These are phyloP conservation scores for Aphrocallistes beatrix DNA, from an alignment of 37 sponge, comb jelly and placozoan species.

Conservation along the genomic window DNA sequence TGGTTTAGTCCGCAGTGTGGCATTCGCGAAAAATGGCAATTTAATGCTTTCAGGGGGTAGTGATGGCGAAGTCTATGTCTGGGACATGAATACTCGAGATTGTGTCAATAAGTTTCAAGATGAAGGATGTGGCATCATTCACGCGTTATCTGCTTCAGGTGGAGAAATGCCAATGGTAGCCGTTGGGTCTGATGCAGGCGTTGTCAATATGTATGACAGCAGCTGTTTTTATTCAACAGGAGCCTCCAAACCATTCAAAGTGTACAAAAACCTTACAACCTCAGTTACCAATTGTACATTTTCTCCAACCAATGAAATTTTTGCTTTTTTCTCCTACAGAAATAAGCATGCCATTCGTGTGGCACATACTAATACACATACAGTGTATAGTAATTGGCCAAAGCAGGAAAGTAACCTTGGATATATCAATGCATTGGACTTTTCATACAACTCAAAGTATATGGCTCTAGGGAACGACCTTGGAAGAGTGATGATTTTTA, in stretches of 20 bases:
- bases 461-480: constrained; percentile 71
- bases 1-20: constrained; percentile 50
- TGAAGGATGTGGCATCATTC: constrained; percentile 57
- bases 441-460: constrained; percentile 54
- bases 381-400: constrained; percentile 88
- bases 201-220: constrained; percentile 69
- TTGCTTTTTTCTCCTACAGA: constrained; percentile 58
- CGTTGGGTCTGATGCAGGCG: constrained; percentile 44
- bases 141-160: constrained; percentile 43
- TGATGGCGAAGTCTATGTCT: constrained; percentile 87
- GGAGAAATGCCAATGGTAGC: constrained; percentile 36
- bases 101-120: constrained; percentile 73
- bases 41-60: constrained; percentile 64
- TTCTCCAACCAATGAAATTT: constrained; percentile 46
- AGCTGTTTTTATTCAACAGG: constrained; percentile 11
- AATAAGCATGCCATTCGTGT: constrained; percentile 47
- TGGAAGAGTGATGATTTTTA: constrained; percentile 67
- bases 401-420: constrained; percentile 20
- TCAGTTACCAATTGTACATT: background rate
- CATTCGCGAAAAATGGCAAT: constrained; percentile 50
- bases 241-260: constrained; percentile 52
- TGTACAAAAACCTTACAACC: constrained; percentile 71
- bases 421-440: constrained; percentile 40
- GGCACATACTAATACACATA: constrained; percentile 61
- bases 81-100: constrained; percentile 66